Percentiles rank a stretch among this genome's conserved stretches.
These are phyloP conservation scores for Tringa solitaria DNA, from an alignment of 2,113 vertebrate species.

Conservation along the genomic window DNA sequence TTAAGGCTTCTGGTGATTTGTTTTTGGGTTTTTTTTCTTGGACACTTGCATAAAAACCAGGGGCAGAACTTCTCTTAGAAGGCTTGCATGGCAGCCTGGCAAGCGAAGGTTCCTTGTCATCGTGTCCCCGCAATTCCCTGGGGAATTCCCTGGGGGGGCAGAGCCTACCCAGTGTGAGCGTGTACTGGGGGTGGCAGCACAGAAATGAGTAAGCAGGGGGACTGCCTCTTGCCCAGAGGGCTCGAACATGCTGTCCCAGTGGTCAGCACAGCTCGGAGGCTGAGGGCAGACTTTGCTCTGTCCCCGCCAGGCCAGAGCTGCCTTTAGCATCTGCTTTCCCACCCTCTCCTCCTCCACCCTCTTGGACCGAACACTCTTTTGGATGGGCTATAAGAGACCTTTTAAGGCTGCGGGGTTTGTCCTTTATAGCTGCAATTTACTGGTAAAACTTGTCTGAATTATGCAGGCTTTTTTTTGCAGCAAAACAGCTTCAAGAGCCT, in stretches of 20 bases:
- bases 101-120: neutral
- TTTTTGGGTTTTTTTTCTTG: neutral
- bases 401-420: constrained; percentile 11
- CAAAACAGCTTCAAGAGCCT: neutral
- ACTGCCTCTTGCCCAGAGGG: neutral
- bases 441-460: constrained; percentile 30
- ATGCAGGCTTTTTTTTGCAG: neutral
- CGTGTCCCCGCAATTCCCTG: neutral
- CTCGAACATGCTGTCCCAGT: neutral
- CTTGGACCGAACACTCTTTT: neutral
- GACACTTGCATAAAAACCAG: neutral
- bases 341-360: neutral
- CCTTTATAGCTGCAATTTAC: constrained; percentile 8
- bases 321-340: neutral
- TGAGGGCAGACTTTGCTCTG: neutral
- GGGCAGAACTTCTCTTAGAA: neutral
- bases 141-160: neutral
- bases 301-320: neutral
- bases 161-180: accelerated
- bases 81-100: neutral
- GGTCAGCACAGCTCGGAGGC: neutral
- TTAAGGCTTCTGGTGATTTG: neutral
- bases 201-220: neutral
- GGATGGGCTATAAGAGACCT: constrained; percentile 26
- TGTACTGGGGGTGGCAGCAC: neutral